Evolutionary conservation across 37 sponge, comb jelly and placozoan species (phyloP), one percentile per base, ranked within the genome.

Genomic region (Cladorhizidae sp.): DNA sequence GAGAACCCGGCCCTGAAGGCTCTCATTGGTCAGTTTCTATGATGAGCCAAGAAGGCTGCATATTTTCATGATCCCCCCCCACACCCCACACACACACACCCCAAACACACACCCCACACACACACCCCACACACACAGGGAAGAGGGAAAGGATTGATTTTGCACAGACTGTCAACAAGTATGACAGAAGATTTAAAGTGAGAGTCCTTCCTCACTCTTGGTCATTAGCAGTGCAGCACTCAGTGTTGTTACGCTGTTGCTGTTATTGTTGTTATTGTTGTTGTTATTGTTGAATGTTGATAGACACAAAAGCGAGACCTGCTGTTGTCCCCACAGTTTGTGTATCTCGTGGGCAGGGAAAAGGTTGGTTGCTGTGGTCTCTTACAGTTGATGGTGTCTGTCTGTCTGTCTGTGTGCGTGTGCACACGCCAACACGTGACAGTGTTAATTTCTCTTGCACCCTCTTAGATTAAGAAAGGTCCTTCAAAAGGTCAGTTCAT

Each of bases 141-240:
- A 88, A 88, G 62, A 77, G 98, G n/a, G 95, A 95, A 80, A 76
- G 92, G 43, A 88, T 98, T 67, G 98, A 98, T 58, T 98, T 98
- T 84, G 95, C 98, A n/a, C 79, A 82, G 32, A 90, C 82, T 26
- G 93, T 93, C 32, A 98, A 72, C 71, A 98, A 98, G 74, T 98
- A 93, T 58, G 98, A 98, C 79, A 74, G 98, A 54, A 78, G 92
- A 55, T 98, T 95, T 80, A 94, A 93, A 72, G 95, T 95, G 11
- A 23, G 67, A 32, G 12, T 49, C 22, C 2, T 35, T 28, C 22
- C 57, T 69, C 15, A 25, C 32, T 35, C 57, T 67, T 74, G 68
- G 0, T 64, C 0, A 2, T n/a, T n/a, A n/a, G n/a, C n/a, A n/a
- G n/a, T n/a, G n/a, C n/a, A n/a, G n/a, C n/a, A n/a, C n/a, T n/a